These are phyloP conservation scores for Nyctereutes procyonoides DNA, from an alignment of 2,113 vertebrate species.

Conservation along the genomic window DNA sequence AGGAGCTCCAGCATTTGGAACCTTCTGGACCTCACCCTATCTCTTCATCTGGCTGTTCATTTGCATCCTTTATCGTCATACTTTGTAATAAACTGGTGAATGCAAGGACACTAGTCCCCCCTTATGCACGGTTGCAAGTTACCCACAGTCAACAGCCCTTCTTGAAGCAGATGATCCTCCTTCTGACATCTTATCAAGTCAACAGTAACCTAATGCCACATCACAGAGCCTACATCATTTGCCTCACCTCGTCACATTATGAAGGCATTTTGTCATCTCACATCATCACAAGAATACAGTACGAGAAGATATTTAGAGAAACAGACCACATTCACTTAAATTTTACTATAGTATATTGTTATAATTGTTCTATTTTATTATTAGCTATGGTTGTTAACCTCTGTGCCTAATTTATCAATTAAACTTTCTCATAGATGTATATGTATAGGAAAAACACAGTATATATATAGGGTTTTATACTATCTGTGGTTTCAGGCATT, in stretches of 20 bases:
- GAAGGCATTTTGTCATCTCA: neutral
- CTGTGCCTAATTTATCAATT: neutral
- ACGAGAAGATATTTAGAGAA: neutral
- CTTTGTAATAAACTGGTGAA: too few species aligned
- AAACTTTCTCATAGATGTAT: neutral
- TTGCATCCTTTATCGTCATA: neutral
- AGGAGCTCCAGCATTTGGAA: neutral
- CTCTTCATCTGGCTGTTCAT: neutral
- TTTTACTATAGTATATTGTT: neutral
- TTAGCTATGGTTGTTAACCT: neutral
- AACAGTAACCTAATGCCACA: neutral
- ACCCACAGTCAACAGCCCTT: neutral
- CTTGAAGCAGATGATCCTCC: neutral
- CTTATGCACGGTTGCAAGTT: neutral
- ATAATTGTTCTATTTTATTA: neutral
- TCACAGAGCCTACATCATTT: neutral
- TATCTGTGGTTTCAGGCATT: neutral
- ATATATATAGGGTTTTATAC: neutral
- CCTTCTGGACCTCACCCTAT: neutral
- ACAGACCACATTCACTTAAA: neutral
- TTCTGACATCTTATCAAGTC: neutral
- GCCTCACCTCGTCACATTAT: neutral
- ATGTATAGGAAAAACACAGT: neutral
- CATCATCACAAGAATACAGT: neutral
- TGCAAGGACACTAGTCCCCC: neutral